Evolutionary conservation across 2,113 vertebrate genomes (phyloP), one percentile per base, ranked within the genome.

Genomic region (Callocephalon fimbriatum): DNA sequence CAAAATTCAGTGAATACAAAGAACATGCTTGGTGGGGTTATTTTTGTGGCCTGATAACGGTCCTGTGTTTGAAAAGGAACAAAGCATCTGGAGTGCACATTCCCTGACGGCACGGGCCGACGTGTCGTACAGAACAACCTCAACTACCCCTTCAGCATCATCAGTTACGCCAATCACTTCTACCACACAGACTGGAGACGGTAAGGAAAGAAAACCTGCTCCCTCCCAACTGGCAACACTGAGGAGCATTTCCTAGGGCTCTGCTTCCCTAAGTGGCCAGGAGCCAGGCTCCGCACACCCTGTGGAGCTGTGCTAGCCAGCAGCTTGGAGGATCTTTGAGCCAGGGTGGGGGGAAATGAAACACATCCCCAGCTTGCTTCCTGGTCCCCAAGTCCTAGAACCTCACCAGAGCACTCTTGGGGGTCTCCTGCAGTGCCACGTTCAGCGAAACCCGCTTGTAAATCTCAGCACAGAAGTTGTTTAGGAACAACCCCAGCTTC

Each of bases 131-230:
- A 99, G 62, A 97, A 97, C 82, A 98, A 98, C 95, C 98, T 99
- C 93, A 99, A 99, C 97, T 99, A 99, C 96, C 99, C 99, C 23
- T 99, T 99, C 98, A 99, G 99, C 96, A 97, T 99, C 86, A 91
- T 99, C 35, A 98, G 98, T 90, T 99, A 99, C 5, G 97, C 98
- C 88, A 98, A 98, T 71, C 99, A 99, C 97, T 99, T 99, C 98
- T 99, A 99, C 78, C 99, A 99, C 98, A 99, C 99, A 0, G 99
- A 99, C 98, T 99, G 99, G 99, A 98, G 99, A 95, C 98, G 99
- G 99, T 99, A 90, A 97, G 98, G 44, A 12, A 45, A 20, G 6
- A 7, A 17, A 66, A 1, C 3, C 38, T 5, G 2, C 8, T 15
- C 45, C 72, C 15, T 32, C 38, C 23, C 9, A 1, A 17, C 76